Conservation (phyloP, 2,797 vertebrate species). For the Tarsius wallacei region DNA sequence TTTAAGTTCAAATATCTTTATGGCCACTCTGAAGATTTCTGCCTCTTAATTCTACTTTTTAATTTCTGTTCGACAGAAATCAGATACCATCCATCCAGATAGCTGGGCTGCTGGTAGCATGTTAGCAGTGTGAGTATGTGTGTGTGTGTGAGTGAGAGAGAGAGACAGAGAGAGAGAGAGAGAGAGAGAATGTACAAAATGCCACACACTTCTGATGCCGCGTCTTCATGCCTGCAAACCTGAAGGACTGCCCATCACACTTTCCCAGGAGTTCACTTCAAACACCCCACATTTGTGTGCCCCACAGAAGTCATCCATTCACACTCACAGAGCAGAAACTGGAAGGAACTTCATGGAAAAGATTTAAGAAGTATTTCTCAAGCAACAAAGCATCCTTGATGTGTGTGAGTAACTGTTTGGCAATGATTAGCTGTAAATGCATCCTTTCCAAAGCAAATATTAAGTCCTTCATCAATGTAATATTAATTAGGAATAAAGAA, state of each 20-base stretch:
- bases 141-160: too few relatives aligned
- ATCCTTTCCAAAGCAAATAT: constrained; percentile 59
- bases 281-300: background rate
- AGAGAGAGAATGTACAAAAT: background rate
- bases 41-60: constrained; percentile 20
- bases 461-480: constrained; percentile 1
- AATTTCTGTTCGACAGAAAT: background rate
- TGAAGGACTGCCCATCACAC: background rate
- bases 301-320: background rate
- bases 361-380: constrained; percentile 5
- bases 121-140: background rate
- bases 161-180: too few relatives aligned
- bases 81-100: background rate
- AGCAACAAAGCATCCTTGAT: background rate
- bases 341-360: constrained; percentile 1
- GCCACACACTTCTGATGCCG: background rate
- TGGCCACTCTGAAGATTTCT: background rate
- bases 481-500: constrained; percentile 18
- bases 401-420: background rate
- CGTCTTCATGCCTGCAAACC: background rate
- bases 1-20: background rate
- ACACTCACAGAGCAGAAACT: background rate
- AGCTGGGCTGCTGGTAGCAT: background rate
- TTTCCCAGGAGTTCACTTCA: background rate
- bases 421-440: background rate